Conservation (phyloP, 2,888 invertebrate species). For the Hetaerina titia region DNA sequence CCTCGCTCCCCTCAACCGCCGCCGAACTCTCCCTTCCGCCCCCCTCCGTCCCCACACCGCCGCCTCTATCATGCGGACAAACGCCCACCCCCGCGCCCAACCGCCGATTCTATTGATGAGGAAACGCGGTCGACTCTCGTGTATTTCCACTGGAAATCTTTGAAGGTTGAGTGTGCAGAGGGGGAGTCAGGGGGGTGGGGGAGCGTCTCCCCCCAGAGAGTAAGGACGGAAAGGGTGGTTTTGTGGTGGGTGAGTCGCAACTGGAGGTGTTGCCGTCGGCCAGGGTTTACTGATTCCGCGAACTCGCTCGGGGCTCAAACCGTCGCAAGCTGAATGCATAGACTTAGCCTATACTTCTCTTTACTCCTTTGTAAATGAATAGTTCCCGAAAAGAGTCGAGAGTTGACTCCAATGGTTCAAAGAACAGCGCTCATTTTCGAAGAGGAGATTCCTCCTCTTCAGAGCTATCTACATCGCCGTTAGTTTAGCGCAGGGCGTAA, state of each 20-base stretch:
- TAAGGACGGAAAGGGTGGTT: not conserved
- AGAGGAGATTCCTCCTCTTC: too few relatives aligned
- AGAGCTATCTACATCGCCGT: too few relatives aligned
- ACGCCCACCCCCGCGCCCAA: too few relatives aligned
- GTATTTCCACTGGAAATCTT: slow-evolving; percentile 4
- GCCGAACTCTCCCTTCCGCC: too few relatives aligned
- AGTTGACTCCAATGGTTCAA: not conserved
- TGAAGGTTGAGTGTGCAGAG: not conserved
- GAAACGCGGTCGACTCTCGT: not conserved
- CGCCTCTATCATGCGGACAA: too few relatives aligned
- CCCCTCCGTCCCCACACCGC: too few relatives aligned
- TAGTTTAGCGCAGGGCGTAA: too few relatives aligned
- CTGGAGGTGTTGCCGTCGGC: not conserved
- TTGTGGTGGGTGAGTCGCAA: not conserved
- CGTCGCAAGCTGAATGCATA: not conserved
- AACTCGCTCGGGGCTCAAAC: not conserved
- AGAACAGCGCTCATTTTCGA: not conserved
- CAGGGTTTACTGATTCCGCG: not conserved
- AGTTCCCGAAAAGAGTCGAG: not conserved
- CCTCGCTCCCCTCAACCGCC: too few relatives aligned
- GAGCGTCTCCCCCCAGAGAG: too few relatives aligned
- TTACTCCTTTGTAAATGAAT: not conserved
- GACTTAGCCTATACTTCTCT: not conserved
- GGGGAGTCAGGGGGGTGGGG: not conserved
- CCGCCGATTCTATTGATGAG: too few relatives aligned